A percentile compares a stretch with the other conserved stretches of the same genome.
These are phyloP conservation scores for Tromatobia lineatoria DNA, from an alignment of 2,888 invertebrate species.

Conservation along the genomic window DNA sequence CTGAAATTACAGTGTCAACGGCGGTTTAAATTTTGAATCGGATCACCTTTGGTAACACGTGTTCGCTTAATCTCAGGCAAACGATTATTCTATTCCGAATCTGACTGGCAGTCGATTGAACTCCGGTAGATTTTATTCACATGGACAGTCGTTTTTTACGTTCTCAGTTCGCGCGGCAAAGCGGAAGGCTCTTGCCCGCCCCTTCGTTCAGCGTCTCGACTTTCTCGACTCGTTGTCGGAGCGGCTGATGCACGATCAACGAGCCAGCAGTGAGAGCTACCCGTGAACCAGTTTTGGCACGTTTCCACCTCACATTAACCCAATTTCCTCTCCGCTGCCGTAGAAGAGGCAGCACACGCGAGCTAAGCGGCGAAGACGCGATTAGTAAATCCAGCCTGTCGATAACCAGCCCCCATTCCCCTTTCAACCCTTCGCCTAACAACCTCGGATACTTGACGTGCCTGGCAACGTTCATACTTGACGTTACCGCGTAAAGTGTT, in stretches of 20 bases:
- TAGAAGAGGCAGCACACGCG: slow-evolving; percentile 46
- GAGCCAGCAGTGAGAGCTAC: slow-evolving; percentile 46
- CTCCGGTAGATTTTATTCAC: slow-evolving; percentile 17
- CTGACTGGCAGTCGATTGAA: slow-evolving; percentile 9
- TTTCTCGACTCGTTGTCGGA: slow-evolving; percentile 40
- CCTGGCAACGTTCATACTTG: slow-evolving; percentile 43
- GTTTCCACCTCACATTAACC: slow-evolving; percentile 81
- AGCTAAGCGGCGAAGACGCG: slow-evolving; percentile 71
- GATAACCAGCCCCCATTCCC: slow-evolving; percentile 65
- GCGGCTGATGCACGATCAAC: slow-evolving; percentile 38
- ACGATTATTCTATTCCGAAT: neutral
- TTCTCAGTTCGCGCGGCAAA: neutral
- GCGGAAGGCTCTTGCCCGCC: slow-evolving; percentile 8
- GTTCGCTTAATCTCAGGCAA: neutral
- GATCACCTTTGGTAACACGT: neutral
- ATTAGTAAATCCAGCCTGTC: slow-evolving; percentile 74
- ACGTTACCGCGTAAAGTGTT: slow-evolving; percentile 25
- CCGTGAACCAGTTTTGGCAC: slow-evolving; percentile 75
- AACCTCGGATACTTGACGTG: slow-evolving; percentile 38
- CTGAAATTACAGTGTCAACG: no score
- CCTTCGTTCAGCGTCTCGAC: slow-evolving; percentile 27
- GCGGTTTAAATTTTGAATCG: no score
- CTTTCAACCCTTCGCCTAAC: slow-evolving; percentile 37
- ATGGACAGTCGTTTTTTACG: slow-evolving; percentile 3
- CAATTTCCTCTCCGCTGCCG: slow-evolving; percentile 74